Evolutionary conservation across 2,797 vertebrate species (phyloP), one percentile per base, ranked within the genome.

Genomic region (Sebastes diaconus): DNA sequence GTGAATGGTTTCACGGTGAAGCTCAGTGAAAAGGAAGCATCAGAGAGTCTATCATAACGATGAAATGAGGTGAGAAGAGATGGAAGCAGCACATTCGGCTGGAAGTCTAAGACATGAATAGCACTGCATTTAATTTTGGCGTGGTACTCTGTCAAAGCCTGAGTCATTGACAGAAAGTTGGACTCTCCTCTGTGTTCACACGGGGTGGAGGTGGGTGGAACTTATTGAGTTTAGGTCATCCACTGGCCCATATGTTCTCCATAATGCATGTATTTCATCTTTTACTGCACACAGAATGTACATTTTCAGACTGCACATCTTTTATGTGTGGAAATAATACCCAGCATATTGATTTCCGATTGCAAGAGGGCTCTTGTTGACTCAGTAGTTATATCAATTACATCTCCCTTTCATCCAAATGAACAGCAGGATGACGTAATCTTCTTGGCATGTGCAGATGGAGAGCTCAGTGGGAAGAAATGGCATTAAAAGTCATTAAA

Each of bases 31-130:
- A 67, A 24, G 55, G 58, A 73, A 34, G 46, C 65, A 22, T 65
- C 66, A 12, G 60, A 72, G 66, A 67, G 86, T 88, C 76, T 54
- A 86, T 89, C 86, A 78, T 16, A n/a, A 32, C 36, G 16, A 68
- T 24, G 76, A 87, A 84, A 87, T 84, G 85, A 91, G 74, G 84
- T 78, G 81, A 70, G 63, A 64, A 73, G 81, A 76, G 73, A 71
- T 25, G 74, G 77, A 84, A 73, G 54, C 69, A 10, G 71, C 58
- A 10, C 69, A 75, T 86, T 86, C 71, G 80, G 66, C 79, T 60
- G 79, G 12, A 74, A 73, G 73, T 86, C 73, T 18, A 73, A 69
- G 67, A 77, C 84, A 84, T 42, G 24, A 84, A 75, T 7, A 71
- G 73, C 24, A 0, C 50, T 66, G 72, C 39, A 60, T 88, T 84